phyloP scores from a whole-genome alignment of 2,888 invertebrate species.

The Gari tellinella region DNA sequence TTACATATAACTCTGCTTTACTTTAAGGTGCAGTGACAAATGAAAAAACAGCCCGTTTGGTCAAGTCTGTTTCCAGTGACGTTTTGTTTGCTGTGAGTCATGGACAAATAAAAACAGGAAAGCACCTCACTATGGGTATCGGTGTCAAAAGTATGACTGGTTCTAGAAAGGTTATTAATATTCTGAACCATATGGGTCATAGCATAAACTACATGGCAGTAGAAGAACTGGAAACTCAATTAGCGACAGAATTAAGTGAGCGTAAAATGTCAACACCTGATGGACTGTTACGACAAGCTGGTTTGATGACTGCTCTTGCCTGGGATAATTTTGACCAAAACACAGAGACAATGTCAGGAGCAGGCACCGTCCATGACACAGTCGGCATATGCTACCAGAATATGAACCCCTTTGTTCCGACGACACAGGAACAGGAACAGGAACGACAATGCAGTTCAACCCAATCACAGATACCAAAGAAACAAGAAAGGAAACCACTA shows the following conservation, averaged over 20 bases:
- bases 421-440: too few species aligned
- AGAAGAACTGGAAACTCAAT: too few species aligned
- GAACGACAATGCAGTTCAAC: not conserved
- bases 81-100: too few species aligned
- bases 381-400: slow-evolving; percentile 56
- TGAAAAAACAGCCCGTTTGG: too few species aligned
- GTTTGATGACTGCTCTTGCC: slow-evolving; percentile 34
- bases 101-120: too few species aligned
- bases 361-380: slow-evolving; percentile 51
- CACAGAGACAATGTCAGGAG: slow-evolving; percentile 50
- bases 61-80: slow-evolving; percentile 2
- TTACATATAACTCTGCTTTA: too few species aligned
- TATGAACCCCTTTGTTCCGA: not conserved
- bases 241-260: too few species aligned
- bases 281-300: slow-evolving; percentile 25
- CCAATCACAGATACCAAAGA: not conserved
- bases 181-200: slow-evolving; percentile 8
- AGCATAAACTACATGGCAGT: too few species aligned
- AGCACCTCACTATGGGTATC: too few species aligned
- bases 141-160: slow-evolving; percentile 3
- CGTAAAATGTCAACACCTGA: too few species aligned
- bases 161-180: slow-evolving; percentile 5
- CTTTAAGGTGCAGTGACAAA: too few species aligned
- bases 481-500: not conserved
- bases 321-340: slow-evolving; percentile 56